These are phyloP conservation scores for Megaceryle alcyon DNA, from an alignment of 2,797 vertebrate species.

Conservation along the genomic window DNA sequence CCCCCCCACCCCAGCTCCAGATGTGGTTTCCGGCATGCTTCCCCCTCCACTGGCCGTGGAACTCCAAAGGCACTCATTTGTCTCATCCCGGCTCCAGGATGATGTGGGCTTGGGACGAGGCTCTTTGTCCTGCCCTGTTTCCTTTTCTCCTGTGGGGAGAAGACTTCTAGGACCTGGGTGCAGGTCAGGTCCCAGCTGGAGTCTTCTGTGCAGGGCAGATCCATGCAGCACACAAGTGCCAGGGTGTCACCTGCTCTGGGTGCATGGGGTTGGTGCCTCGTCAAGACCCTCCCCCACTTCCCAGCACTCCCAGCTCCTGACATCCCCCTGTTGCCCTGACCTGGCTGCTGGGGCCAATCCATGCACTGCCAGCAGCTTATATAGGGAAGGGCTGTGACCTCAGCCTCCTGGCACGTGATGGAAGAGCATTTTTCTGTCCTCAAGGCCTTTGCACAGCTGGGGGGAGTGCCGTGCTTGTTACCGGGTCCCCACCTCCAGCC, in stretches of 20 bases:
- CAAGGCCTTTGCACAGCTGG: background rate
- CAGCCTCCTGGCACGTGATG: rapidly evolving
- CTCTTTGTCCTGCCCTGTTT: background rate
- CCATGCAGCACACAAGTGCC: background rate
- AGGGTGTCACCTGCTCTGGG: background rate
- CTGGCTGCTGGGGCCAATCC: background rate
- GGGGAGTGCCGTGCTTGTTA: background rate
- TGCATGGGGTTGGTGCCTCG: background rate
- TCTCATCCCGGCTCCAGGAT: background rate
- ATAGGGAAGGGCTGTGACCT: background rate
- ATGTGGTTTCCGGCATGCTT: background rate
- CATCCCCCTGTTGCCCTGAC: background rate
- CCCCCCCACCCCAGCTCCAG: background rate
- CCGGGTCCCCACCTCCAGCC: background rate
- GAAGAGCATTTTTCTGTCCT: background rate
- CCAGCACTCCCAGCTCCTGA: rapidly evolving
- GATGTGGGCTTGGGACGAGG: background rate
- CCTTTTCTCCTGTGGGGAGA: rapidly evolving
- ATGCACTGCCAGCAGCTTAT: background rate
- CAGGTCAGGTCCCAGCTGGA: background rate
- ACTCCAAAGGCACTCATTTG: background rate
- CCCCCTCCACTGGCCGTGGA: background rate
- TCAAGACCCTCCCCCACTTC: background rate
- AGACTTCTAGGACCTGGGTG: background rate
- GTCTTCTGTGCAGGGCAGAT: background rate